Evolutionary conservation across 1,140 invertebrate genomes (phyloP).

Genomic region (Thaumatotibia leucotreta): DNA sequence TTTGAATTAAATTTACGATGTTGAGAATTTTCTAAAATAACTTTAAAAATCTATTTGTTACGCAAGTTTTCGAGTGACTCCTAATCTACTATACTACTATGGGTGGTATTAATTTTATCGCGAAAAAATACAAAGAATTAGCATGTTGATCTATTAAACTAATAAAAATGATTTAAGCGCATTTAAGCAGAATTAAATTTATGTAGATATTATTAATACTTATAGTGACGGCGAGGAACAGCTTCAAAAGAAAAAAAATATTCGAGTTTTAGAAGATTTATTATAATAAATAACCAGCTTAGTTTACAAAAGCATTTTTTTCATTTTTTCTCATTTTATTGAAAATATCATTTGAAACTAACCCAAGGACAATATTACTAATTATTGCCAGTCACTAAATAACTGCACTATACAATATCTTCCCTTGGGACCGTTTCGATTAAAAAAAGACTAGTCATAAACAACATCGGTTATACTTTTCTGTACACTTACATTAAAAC

Average conservation of each 20-base stretch:
- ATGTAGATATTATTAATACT: too few relatives aligned
- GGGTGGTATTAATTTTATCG: too few relatives aligned
- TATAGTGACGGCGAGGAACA: too few relatives aligned
- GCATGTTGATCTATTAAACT: too few relatives aligned
- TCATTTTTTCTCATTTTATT: slow-evolving; percentile 40
- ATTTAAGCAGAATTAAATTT: too few relatives aligned
- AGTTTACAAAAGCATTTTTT: slow-evolving; percentile 67
- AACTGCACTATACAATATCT: slow-evolving; percentile 31
- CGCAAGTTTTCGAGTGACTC: too few relatives aligned
- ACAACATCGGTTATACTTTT: slow-evolving; percentile 32
- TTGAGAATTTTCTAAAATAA: too few relatives aligned
- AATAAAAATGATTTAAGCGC: too few relatives aligned
- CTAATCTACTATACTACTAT: too few relatives aligned
- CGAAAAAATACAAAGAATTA: too few relatives aligned
- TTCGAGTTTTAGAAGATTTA: slow-evolving; percentile 57
- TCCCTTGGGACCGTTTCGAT: slow-evolving; percentile 16
- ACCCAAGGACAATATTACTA: slow-evolving; percentile 23
- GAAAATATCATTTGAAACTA: slow-evolving; percentile 47
- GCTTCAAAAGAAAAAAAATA: slow-evolving; percentile 30
- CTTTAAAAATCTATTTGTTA: too few relatives aligned
- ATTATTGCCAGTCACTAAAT: slow-evolving; percentile 30
- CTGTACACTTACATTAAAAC: slow-evolving; percentile 17
- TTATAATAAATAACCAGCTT: slow-evolving; percentile 68
- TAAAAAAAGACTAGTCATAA: slow-evolving; percentile 57
- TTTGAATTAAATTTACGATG: too few relatives aligned